Evolutionary conservation across 2,888 invertebrate species (phyloP).

Genomic region (Eristalinus aeneus): DNA sequence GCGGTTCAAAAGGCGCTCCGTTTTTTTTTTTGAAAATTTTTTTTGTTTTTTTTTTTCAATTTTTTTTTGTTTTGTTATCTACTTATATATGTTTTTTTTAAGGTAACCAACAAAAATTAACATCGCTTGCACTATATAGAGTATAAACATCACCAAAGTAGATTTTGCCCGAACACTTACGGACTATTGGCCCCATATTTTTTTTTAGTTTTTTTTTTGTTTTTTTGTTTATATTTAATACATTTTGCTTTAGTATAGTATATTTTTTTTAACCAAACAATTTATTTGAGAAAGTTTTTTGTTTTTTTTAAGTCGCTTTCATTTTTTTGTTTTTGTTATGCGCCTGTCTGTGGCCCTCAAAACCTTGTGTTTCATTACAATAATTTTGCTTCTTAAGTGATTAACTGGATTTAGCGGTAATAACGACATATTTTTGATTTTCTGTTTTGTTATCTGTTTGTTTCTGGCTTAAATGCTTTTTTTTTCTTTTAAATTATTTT

Average conservation of each 20-base stretch:
- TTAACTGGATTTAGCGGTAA: conserved; percentile 62
- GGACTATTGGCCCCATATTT: conserved; percentile 80
- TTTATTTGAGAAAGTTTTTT: conserved; percentile 31
- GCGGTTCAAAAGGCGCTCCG: conserved; percentile 71
- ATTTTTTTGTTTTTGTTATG: conserved; percentile 29
- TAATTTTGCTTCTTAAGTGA: conserved; percentile 71
- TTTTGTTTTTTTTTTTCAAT: conserved; percentile 70
- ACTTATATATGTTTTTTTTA: conserved; percentile 61
- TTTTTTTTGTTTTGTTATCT: conserved; percentile 70
- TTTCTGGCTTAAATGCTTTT: conserved; percentile 24
- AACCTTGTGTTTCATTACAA: conserved; percentile 56
- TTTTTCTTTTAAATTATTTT: conserved; percentile 48
- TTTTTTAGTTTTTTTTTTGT: conserved; percentile 65
- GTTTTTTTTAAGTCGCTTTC: conserved; percentile 59
- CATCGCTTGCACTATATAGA: conserved; percentile 70
- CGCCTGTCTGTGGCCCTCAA: conserved; percentile 61
- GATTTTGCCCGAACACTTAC: conserved; percentile 81
- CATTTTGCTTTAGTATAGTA: conserved; percentile 47
- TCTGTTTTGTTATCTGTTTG: conserved; percentile 22
- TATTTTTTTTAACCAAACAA: conserved; percentile 57
- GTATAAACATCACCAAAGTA: conserved; percentile 78
- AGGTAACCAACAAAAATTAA: conserved; percentile 71
- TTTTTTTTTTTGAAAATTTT: conserved; percentile 57
- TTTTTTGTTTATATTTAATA: conserved; percentile 48
- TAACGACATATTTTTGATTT: conserved; percentile 52